A percentile compares a stretch with the other conserved stretches of the same genome.
Evolutionary conservation across 1,140 invertebrate species (phyloP).

Genomic region (Anoplophora glabripennis): DNA sequence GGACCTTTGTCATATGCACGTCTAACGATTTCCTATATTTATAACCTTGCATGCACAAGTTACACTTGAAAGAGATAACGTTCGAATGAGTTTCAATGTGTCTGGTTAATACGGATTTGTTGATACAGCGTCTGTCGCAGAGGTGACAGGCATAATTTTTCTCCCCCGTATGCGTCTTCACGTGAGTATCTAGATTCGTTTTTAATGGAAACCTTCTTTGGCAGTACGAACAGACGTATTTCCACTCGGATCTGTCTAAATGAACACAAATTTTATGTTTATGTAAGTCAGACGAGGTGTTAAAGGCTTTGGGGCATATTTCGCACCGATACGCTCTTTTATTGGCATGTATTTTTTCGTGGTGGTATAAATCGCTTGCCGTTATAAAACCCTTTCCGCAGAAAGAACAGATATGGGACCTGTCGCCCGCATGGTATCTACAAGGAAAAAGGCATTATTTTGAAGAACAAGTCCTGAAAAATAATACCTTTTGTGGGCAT

Average conservation of each 20-base stretch:
- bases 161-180: constrained; percentile 43
- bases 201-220: constrained; percentile 35
- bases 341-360: constrained; percentile 40
- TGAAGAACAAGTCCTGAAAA: not conserved
- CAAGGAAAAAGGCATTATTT: not conserved
- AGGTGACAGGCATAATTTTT: constrained; percentile 42
- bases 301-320: constrained; percentile 38
- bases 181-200: constrained; percentile 38
- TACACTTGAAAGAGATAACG: constrained; percentile 31
- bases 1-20: constrained; percentile 33
- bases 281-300: constrained; percentile 39
- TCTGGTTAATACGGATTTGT: constrained; percentile 25
- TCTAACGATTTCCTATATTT: constrained; percentile 37
- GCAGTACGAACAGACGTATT: constrained; percentile 34
- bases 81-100: constrained; percentile 37
- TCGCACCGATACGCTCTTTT: constrained; percentile 36
- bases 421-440: constrained; percentile 49
- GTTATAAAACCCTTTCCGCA: constrained; percentile 68
- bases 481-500: constrained; percentile 59
- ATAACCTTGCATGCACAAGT: constrained; percentile 28
- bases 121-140: constrained; percentile 38
- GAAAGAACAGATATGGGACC: constrained; percentile 60
- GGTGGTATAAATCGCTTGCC: constrained; percentile 37
- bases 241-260: constrained; percentile 33
- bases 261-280: constrained; percentile 42